Base-by-base conservation (phyloP, 2,888 invertebrate genomes). In the Drosophila antonietae region DNA sequence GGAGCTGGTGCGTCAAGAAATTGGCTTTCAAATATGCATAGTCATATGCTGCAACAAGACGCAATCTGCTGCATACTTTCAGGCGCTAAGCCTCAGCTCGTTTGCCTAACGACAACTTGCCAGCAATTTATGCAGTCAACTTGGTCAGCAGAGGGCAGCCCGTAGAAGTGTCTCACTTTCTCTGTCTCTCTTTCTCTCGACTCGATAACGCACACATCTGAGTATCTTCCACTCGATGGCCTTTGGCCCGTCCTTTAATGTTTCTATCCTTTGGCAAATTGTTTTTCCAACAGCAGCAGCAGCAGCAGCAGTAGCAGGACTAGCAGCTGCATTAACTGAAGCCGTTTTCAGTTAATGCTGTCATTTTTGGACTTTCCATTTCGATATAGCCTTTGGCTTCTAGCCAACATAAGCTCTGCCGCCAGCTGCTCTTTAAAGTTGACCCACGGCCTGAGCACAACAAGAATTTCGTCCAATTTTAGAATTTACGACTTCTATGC, bases 21-120 rank as follows among this genome's bases (percentile, higher is more conserved):
- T 84, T 89, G 82, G 75, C 88, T 70, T 72, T 81, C 85, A 80
- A 81, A 87, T 89, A 89, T 85, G 89, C 89, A 85, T 87, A 76
- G 84, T 88, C 89, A 83, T 84, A 72, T 83, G 89, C 81, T 72
- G 35, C 51, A 83, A 71, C 75, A 83, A 68, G 78, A 57, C 66
- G 49, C 80, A 85, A 82, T 79, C 62, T 81, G 68, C 68, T 65
- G 49, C 65, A 77, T 60, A 66, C 70, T 74, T 68, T 15, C 70
- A 62, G 55, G 73, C 73, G 73, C 73, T 75, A 71, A 69, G 76
- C 62, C 57, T 64, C 35, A 49, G 56, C 71, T 78, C 72, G 67
- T 70, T 70, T 70, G 58, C 68, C 67, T 52, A 63, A 67, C 62
- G 73, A 72, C 72, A 80, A 68, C 71, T 74, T 58, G 68, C 44